A percentile compares a stretch with the other conserved stretches of the same genome.
phyloP scores from a whole-genome alignment of 2,797 vertebrate species.

The Gallinago solitaria region DNA sequence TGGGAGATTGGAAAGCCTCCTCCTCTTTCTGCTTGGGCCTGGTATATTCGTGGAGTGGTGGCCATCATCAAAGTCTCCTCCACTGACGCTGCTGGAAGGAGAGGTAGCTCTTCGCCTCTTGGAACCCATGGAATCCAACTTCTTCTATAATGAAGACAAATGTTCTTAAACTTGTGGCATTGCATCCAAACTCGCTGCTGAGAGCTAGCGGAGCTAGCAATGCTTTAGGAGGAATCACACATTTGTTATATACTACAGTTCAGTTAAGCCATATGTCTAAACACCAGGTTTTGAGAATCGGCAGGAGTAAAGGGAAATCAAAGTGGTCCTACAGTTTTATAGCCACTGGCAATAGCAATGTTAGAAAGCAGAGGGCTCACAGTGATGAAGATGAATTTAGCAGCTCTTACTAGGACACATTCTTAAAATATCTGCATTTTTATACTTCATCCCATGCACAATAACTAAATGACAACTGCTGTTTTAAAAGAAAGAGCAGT shows the following conservation, averaged over 20 bases:
- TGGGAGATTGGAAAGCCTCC: slow-evolving; percentile 92
- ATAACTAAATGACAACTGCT: background rate
- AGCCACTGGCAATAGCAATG: background rate
- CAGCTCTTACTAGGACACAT: background rate
- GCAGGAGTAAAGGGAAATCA: background rate
- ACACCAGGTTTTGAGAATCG: background rate
- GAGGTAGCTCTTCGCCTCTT: slow-evolving; percentile 97
- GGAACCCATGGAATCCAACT: slow-evolving; percentile 91
- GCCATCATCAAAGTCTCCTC: slow-evolving; percentile 95
- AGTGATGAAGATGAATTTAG: background rate
- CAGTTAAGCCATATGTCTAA: background rate
- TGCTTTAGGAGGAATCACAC: background rate
- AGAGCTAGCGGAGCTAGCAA: background rate
- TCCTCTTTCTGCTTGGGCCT: slow-evolving; percentile 92
- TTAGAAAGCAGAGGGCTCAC: background rate
- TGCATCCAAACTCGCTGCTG: slow-evolving; percentile 3
- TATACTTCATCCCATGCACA: background rate
- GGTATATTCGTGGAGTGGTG: slow-evolving; percentile 89
- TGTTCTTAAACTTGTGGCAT: slow-evolving; percentile 68
- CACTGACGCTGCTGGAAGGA: slow-evolving; percentile 96
- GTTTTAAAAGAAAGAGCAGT: background rate
- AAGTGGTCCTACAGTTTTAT: background rate
- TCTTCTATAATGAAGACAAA: slow-evolving; percentile 80
- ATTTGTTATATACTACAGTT: background rate
- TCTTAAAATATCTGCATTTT: background rate